phyloP scores from a whole-genome alignment of 2,113 vertebrate species.

The Malurus melanocephalus region DNA sequence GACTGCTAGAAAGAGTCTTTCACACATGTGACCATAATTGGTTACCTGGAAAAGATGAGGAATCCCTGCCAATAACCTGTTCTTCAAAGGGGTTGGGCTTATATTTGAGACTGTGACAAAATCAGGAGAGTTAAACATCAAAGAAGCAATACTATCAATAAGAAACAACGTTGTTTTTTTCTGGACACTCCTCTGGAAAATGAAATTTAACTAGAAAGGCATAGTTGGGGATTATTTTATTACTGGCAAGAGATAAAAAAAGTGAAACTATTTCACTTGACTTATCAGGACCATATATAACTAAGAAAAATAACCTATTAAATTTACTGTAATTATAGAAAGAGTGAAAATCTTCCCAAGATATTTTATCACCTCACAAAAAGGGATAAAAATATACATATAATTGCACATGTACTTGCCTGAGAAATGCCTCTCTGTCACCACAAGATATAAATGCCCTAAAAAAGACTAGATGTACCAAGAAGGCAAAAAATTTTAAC shows the following conservation, averaged over 20 bases:
- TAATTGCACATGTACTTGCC: accelerated
- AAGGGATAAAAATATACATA: neutral
- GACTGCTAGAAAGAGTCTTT: neutral
- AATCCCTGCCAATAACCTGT: neutral
- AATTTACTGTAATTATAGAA: neutral
- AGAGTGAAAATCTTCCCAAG: neutral
- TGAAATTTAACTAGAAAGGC: neutral
- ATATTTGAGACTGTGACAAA: neutral
- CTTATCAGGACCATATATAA: neutral
- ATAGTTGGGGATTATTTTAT: neutral
- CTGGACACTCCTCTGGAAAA: accelerated
- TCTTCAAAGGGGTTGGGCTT: neutral
- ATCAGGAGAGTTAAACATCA: neutral
- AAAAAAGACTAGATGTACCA: neutral
- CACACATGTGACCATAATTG: neutral
- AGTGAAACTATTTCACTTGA: neutral
- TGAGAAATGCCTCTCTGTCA: neutral
- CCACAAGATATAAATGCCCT: neutral
- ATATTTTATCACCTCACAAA: neutral
- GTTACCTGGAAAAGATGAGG: neutral
- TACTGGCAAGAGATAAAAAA: neutral
- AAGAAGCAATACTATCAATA: neutral
- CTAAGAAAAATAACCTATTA: neutral
- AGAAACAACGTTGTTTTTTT: accelerated
- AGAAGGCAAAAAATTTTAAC: neutral